These are phyloP conservation scores for Chlorops oryzae DNA, from an alignment of 1,140 invertebrate genomes.

Conservation along the genomic window DNA sequence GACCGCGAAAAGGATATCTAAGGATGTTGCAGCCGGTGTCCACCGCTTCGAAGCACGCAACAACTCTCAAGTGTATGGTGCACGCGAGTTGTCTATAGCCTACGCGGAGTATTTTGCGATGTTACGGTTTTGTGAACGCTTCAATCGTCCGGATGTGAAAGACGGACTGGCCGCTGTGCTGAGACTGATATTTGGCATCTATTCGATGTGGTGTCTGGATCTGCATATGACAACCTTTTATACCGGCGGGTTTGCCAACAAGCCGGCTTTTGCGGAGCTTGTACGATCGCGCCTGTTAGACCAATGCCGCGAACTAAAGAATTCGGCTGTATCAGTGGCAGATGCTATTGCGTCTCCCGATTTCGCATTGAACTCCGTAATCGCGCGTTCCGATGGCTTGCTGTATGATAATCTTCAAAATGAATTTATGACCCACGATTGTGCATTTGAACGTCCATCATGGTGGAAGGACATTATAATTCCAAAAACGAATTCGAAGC, in stretches of 20 bases:
- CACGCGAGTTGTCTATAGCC: constrained; percentile 65
- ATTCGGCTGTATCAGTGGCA: constrained; percentile 69
- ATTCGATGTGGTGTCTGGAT: constrained; percentile 66
- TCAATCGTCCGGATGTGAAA: constrained; percentile 47
- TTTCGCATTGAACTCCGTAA: constrained; percentile 76
- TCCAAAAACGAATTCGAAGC: constrained; percentile 32
- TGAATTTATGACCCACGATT: constrained; percentile 63
- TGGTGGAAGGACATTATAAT: constrained; percentile 74
- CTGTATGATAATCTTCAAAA: constrained; percentile 79
- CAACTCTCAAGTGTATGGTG: constrained; percentile 76
- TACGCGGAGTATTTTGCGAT: constrained; percentile 68
- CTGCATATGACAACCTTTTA: constrained; percentile 71
- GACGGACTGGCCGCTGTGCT: constrained; percentile 55
- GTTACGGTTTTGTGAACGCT: constrained; percentile 54
- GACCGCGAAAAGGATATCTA: constrained; percentile 60
- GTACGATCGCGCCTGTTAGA: constrained; percentile 60
- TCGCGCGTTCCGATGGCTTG: constrained; percentile 78
- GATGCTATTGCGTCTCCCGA: constrained; percentile 85
- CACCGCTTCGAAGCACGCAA: constrained; percentile 69
- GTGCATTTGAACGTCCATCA: constrained; percentile 63
- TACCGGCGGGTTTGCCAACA: constrained; percentile 62
- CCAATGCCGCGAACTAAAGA: constrained; percentile 65
- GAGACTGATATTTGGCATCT: constrained; percentile 61
- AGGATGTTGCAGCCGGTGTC: constrained; percentile 52
- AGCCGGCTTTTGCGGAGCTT: constrained; percentile 50